Evolutionary conservation across 2,888 invertebrate genomes (phyloP).

Genomic region (Drosophila yooni): DNA sequence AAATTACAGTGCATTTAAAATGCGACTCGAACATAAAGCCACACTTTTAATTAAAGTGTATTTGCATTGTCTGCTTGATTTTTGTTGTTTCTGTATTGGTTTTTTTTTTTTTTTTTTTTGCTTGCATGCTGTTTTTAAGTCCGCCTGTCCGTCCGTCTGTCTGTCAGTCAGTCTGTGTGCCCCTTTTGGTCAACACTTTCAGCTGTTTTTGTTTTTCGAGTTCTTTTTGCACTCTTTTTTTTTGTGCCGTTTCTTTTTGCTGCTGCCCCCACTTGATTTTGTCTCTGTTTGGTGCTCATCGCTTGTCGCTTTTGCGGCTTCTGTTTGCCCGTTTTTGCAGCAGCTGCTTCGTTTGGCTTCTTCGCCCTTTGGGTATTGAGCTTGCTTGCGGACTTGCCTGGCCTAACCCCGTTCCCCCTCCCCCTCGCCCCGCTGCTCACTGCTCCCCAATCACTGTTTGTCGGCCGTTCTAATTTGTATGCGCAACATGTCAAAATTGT

Average conservation of each 20-base stretch:
- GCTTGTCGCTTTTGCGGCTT: conserved; percentile 75
- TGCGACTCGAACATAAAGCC: not conserved
- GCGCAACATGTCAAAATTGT: conserved; percentile 82
- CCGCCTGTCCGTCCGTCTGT: not conserved
- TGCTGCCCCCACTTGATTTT: conserved; percentile 51
- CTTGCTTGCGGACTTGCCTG: conserved; percentile 26
- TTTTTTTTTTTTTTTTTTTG: not conserved
- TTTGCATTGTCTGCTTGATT: conserved; percentile 31
- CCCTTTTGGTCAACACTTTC: conserved; percentile 57
- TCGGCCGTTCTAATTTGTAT: conserved; percentile 74
- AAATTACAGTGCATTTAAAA: not conserved
- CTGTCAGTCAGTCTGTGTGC: conserved; percentile 15
- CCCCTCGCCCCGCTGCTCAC: not conserved
- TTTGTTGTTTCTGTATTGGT: not conserved
- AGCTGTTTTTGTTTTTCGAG: conserved; percentile 19
- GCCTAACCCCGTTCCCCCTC: not conserved
- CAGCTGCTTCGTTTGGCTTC: conserved; percentile 67
- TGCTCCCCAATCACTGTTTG: not conserved
- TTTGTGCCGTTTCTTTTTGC: not conserved
- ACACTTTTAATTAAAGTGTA: conserved; percentile 55
- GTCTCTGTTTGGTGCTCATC: conserved; percentile 44
- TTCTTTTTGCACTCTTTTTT: conserved; percentile 2
- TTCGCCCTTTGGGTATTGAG: conserved; percentile 56
- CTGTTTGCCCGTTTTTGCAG: conserved; percentile 69
- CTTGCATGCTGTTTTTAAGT: conserved; percentile 4